phyloP scores from a whole-genome alignment of 2,888 invertebrate genomes.

The Callyntrura guangdongensis region DNA sequence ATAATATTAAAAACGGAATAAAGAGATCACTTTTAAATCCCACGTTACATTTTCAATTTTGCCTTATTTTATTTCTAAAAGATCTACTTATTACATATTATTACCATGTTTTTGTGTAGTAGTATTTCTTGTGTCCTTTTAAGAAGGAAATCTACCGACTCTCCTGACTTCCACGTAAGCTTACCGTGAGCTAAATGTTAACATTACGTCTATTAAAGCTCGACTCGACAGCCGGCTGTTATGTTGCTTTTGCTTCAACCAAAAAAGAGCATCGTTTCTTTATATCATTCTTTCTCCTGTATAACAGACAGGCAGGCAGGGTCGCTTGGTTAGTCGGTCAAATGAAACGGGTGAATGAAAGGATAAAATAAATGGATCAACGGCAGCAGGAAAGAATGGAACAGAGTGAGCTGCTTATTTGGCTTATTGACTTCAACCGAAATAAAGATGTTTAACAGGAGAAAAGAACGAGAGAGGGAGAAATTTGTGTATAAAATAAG shows the following conservation, averaged over 20 bases:
- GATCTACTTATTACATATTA: conserved; percentile 55
- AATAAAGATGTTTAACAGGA: conserved; percentile 74
- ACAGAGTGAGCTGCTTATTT: conserved; percentile 62
- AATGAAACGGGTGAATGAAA: conserved; percentile 75
- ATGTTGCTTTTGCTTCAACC: not conserved
- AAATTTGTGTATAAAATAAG: conserved; percentile 35
- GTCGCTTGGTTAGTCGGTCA: conserved; percentile 69
- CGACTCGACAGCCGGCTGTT: conserved; percentile 73
- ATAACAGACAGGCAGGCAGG: conserved; percentile 19
- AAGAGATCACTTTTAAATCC: conserved; percentile 70
- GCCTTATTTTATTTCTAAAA: conserved; percentile 62
- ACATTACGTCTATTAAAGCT: conserved; percentile 1
- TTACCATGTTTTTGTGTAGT: conserved; percentile 52
- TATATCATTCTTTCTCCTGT: not conserved
- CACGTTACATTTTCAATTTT: conserved; percentile 70
- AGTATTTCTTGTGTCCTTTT: conserved; percentile 50
- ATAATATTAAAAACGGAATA: conserved; percentile 49
- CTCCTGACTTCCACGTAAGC: conserved; percentile 49
- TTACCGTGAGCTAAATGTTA: not conserved
- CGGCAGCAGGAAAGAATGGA: conserved; percentile 52
- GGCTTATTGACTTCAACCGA: conserved; percentile 73
- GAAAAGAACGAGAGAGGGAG: conserved; percentile 23
- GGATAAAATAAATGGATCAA: conserved; percentile 73
- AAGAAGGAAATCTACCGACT: conserved; percentile 74
- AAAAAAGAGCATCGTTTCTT: conserved; percentile 14